These are phyloP conservation scores for Kryptolebias marmoratus DNA, from an alignment of 2,113 vertebrate species.

Conservation along the genomic window DNA sequence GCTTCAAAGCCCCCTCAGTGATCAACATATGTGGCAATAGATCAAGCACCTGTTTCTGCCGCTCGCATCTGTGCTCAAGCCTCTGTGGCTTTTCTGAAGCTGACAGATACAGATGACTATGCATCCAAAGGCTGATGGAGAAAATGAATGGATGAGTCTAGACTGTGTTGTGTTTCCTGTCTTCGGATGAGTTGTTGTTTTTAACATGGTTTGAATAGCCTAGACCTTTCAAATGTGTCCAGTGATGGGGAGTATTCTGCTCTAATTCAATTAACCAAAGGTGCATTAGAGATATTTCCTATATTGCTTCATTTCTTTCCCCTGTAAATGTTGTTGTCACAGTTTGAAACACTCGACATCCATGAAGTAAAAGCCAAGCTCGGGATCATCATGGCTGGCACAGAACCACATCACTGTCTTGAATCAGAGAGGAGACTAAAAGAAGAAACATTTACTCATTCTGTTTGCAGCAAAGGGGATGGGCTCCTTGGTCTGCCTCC, in stretches of 20 bases:
- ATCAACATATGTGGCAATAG: constrained; percentile 59
- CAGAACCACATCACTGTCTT: constrained; percentile 57
- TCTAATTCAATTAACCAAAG: constrained; percentile 53
- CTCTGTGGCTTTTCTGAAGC: constrained; percentile 52
- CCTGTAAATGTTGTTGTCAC: constrained; percentile 40
- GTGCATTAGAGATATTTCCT: constrained; percentile 17
- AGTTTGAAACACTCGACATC: constrained; percentile 34
- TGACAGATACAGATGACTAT: constrained; percentile 70
- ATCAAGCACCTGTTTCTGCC: constrained; percentile 65
- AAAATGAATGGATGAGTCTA: constrained; percentile 51
- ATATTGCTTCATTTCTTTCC: constrained; percentile 21
- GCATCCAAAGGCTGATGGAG: constrained; percentile 45
- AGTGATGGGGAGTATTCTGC: constrained; percentile 23
- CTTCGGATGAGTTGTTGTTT: constrained; percentile 48
- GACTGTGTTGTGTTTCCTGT: constrained; percentile 12
- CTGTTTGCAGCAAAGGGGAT: constrained; percentile 70
- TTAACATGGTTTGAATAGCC: constrained; percentile 29
- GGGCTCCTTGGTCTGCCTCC: constrained; percentile 56
- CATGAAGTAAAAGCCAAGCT: constrained; percentile 25
- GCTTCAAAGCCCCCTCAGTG: constrained; percentile 32
- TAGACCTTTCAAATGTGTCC: constrained; percentile 27
- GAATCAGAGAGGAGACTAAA: constrained; percentile 44
- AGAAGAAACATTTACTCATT: constrained; percentile 71
- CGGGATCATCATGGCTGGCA: constrained; percentile 45
- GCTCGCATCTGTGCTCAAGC: constrained; percentile 56